phyloP scores from a whole-genome alignment of 2,113 vertebrate species.

The Propithecus coquereli region DNA sequence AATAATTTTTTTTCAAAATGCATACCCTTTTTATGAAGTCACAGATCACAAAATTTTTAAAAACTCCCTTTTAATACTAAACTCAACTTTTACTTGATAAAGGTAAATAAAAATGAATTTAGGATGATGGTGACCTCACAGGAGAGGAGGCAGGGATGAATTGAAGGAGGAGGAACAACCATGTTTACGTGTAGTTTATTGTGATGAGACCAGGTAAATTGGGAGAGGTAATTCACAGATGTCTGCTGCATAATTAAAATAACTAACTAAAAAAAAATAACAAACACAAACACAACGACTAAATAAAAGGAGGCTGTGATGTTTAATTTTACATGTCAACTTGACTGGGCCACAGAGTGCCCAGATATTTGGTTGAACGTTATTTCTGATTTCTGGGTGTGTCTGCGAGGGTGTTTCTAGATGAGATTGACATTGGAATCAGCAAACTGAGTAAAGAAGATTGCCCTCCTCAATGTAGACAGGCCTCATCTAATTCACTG shows the following conservation, averaged over 20 bases:
- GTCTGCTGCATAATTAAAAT: background rate
- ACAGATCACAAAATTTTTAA: background rate
- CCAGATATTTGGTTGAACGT: background rate
- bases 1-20: background rate
- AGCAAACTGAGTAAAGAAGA: background rate
- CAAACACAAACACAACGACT: background rate
- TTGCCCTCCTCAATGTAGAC: rapidly evolving
- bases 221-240: background rate
- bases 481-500: background rate
- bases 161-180: background rate
- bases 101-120: background rate
- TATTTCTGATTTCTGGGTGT: background rate
- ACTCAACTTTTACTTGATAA: background rate
- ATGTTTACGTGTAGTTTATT: background rate
- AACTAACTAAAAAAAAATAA: background rate
- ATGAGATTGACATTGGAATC: background rate
- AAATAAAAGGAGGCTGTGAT: background rate
- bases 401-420: background rate
- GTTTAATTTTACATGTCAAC: background rate
- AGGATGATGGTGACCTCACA: background rate
- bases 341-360: background rate
- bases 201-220: background rate
- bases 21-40: background rate
- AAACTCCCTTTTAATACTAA: background rate
- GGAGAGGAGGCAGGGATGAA: background rate